phyloP scores from a whole-genome alignment of 2,888 invertebrate genomes.

The Thyatira batis region DNA sequence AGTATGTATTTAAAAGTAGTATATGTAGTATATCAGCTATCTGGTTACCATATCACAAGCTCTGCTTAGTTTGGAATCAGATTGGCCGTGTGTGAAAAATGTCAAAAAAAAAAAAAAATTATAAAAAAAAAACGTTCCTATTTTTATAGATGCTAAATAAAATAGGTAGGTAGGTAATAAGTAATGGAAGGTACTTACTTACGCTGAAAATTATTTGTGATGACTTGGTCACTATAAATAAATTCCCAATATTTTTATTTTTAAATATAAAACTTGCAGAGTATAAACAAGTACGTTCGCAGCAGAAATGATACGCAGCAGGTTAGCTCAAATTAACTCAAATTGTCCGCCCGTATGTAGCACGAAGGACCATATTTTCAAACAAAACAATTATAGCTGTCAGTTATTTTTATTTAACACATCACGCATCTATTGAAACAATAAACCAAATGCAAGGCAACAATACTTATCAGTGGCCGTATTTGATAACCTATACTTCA shows the following conservation, averaged over 20 bases:
- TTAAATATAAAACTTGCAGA: slow-evolving; percentile 17
- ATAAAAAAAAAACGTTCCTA: too few relatives aligned
- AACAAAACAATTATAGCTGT: not conserved
- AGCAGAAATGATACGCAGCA: slow-evolving; percentile 5
- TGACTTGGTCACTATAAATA: not conserved
- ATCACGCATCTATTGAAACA: not conserved
- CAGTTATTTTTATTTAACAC: not conserved
- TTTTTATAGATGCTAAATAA: too few relatives aligned
- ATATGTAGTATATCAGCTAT: too few relatives aligned
- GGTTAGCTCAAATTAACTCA: slow-evolving; percentile 5
- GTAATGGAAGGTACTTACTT: too few relatives aligned
- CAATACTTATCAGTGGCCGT: not conserved
- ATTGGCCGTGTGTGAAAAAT: too few relatives aligned
- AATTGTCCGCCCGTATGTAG: slow-evolving; percentile 1
- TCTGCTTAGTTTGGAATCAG: too few relatives aligned
- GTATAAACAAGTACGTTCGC: slow-evolving; percentile 5
- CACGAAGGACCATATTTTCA: not conserved
- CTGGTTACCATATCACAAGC: too few relatives aligned
- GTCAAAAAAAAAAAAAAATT: too few relatives aligned
- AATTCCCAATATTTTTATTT: not conserved
- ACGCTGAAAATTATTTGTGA: not conserved
- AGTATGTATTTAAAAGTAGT: too few relatives aligned
- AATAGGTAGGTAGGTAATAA: too few relatives aligned
- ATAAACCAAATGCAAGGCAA: not conserved
- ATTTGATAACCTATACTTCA: not conserved